Evolutionary conservation across 37 sponge, comb jelly and placozoan species (phyloP).

Genomic region (Tethya wilhelma): DNA sequence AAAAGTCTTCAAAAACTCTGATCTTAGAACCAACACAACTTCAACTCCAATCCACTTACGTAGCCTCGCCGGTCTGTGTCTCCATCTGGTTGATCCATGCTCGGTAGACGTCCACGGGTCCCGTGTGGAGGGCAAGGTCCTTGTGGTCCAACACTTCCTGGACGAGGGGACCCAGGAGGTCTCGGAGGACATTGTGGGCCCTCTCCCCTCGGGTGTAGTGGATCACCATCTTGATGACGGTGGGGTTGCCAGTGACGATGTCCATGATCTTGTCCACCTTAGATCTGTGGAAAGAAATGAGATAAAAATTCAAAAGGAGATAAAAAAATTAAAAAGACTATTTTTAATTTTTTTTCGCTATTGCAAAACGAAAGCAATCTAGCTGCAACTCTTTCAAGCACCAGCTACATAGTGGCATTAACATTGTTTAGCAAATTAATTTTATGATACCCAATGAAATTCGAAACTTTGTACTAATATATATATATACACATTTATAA

Average conservation of each 20-base stretch:
- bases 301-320: no score
- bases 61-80: constrained; percentile 92
- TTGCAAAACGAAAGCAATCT: neutral
- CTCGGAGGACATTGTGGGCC: constrained; percentile 73
- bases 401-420: no score
- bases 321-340: neutral
- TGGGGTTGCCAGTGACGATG: constrained; percentile 95
- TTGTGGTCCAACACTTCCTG: constrained; percentile 77
- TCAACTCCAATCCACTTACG: constrained; percentile 53
- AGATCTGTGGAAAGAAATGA: constrained; percentile 57
- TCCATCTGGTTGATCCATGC: constrained; percentile 99
- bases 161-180: constrained; percentile 88
- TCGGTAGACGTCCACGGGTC: constrained; percentile 96
- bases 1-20: no score
- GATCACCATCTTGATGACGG: constrained; percentile 97
- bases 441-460: no score
- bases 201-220: constrained; percentile 83
- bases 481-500: no score
- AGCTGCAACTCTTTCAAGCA: neutral
- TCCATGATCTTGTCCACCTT: constrained; percentile 94
- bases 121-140: constrained; percentile 78
- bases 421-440: no score
- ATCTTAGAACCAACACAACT: no score
- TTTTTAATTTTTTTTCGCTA: no score
- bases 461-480: no score